These are phyloP conservation scores for Pristionchus japonicus DNA, from an alignment of 2,888 invertebrate genomes.

Conservation along the genomic window DNA sequence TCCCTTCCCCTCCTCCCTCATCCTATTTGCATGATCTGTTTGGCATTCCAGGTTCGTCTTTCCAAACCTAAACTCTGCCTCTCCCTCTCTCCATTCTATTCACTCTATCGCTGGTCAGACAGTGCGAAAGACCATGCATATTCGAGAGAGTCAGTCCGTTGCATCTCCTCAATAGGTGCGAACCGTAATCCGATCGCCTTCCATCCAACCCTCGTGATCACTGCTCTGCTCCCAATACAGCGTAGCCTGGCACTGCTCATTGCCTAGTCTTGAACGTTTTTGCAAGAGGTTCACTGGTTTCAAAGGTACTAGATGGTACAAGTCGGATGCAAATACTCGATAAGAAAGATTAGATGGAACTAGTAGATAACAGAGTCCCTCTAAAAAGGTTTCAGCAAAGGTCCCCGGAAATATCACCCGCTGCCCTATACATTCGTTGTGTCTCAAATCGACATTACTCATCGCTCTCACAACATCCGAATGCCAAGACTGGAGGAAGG, in stretches of 20 bases:
- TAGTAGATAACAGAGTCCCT: not conserved
- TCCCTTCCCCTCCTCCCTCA: not conserved
- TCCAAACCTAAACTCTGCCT: slow-evolving; percentile 29
- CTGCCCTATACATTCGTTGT: not conserved
- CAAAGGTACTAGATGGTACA: not conserved
- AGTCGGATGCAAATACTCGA: not conserved
- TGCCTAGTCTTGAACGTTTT: not conserved
- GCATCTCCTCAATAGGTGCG: not conserved
- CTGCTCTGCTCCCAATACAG: not conserved
- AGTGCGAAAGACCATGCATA: not conserved
- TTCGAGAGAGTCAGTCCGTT: not conserved
- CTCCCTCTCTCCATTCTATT: not conserved
- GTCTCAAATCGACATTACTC: not conserved
- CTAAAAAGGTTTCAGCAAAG: not conserved
- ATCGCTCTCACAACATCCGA: not conserved
- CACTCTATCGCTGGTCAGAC: not conserved
- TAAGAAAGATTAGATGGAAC: not conserved
- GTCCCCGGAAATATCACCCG: not conserved
- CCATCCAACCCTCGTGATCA: not conserved
- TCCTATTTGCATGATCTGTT: slow-evolving; percentile 38
- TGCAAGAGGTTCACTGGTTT: not conserved
- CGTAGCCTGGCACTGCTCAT: not conserved
- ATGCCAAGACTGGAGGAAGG: not conserved
- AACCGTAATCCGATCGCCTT: not conserved
- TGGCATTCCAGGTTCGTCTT: not conserved